Percentiles rank a stretch among this genome's conserved stretches.
phyloP scores from a whole-genome alignment of 2,797 vertebrate genomes.

The Falco concolor region DNA sequence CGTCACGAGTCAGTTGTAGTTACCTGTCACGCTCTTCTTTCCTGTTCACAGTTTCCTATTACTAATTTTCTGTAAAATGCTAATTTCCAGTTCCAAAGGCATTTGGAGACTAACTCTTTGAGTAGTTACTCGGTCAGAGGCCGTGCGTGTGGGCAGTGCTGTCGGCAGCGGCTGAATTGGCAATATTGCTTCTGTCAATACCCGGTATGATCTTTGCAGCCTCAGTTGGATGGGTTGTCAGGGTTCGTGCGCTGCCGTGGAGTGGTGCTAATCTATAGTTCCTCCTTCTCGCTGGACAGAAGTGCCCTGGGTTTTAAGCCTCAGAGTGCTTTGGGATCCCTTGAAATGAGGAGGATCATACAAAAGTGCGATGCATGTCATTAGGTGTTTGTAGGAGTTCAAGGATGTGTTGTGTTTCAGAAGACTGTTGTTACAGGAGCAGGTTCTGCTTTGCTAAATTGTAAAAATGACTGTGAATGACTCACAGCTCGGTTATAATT shows the following conservation, averaged over 20 bases:
- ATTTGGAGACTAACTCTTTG: background rate
- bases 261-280: background rate
- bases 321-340: background rate
- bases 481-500: background rate
- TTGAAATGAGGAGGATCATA: background rate
- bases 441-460: background rate
- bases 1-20: background rate
- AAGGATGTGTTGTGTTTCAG: background rate
- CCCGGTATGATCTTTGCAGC: background rate
- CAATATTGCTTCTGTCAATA: fast-evolving
- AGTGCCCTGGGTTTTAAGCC: background rate
- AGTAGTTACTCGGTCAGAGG: background rate
- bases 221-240: background rate
- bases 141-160: background rate
- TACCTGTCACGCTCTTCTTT: background rate
- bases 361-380: background rate
- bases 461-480: background rate
- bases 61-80: background rate
- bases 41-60: background rate
- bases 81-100: background rate
- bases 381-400: background rate
- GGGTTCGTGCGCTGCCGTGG: background rate
- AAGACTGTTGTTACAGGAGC: background rate
- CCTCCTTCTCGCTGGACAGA: background rate
- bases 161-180: background rate